Evolutionary conservation across 2,797 vertebrate genomes (phyloP), one percentile per base, ranked within the genome.

Genomic region (Eulemur mongoz): DNA sequence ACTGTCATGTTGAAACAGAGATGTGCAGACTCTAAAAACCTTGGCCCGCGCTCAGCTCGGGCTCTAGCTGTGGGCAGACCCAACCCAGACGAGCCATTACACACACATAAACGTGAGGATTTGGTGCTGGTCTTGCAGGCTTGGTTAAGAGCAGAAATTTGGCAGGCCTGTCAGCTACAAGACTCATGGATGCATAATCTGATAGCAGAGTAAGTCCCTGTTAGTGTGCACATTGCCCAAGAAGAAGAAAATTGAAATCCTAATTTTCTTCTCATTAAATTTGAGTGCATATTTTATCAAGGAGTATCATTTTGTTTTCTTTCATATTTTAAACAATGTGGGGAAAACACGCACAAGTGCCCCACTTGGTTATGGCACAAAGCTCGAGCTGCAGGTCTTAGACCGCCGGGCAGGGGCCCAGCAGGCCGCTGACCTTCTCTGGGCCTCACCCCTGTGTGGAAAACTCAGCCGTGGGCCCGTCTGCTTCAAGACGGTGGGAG

Each of bases 1-100:
- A 92, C 35, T 13, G 83, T 54, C 5, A 22, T 61, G 88, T 11
- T 27, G 81, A 54, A 45, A 83, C 73, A 14, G 92, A 92, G 85
- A 94, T 7, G 72, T n/a, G 78, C 43, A 85, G 35, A 43, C 91
- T 76, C 95, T 65, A 25, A 84, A 84, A 67, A 25, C 5, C 69
- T 80, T 75, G 94, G 97, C 95, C n/a, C 1, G 70, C 2, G 5
- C 67, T 89, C 89, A 48, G 70, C 94, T 70, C 87, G 1, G 35
- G 23, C 17, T 5, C 95, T 35, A n/a, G 89, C 95, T 78, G 4
- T 1, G 94, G 95, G 91, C 96, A 88, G 79, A 78, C 93, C 61
- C 82, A 84, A 76, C 94, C 83, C 97, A 92, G 97, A 91, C 54
- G 78, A 75, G 83, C 94, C 96, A 91, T 90, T 90, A 95, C 95